Percentiles rank a stretch among this genome's conserved stretches.
phyloP scores from a whole-genome alignment of 2,797 vertebrate species.

The Mus caroli region DNA sequence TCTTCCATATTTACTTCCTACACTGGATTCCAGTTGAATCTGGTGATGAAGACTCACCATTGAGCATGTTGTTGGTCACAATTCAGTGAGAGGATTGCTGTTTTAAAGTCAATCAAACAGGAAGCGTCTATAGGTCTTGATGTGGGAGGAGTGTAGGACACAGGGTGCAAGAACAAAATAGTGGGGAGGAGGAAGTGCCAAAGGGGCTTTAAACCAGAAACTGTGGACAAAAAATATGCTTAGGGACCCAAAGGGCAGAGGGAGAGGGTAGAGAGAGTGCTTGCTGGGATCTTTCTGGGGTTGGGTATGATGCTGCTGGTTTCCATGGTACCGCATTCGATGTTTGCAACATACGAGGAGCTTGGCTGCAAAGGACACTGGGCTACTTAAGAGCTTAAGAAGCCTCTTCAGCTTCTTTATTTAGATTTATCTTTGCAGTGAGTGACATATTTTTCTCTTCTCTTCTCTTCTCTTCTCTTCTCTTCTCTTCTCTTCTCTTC shows the following conservation, averaged over 20 bases:
- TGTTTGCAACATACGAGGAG: background rate
- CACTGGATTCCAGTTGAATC: background rate
- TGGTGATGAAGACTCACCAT: background rate
- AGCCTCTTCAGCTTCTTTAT: background rate
- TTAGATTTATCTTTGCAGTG: background rate
- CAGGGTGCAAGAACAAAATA: background rate
- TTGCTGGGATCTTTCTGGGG: background rate
- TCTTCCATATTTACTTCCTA: background rate
- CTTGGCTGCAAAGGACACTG: background rate
- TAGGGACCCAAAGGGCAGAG: background rate
- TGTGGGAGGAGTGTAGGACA: background rate
- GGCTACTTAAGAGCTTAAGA: background rate
- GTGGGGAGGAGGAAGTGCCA: background rate
- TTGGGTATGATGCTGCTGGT: background rate
- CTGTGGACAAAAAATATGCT: background rate
- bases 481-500: background rate
- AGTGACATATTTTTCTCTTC: background rate
- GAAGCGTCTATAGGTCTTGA: background rate
- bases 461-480: too few species aligned
- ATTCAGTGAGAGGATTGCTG: background rate
- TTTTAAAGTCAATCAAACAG: background rate
- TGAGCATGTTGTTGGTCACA: background rate
- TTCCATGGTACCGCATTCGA: background rate
- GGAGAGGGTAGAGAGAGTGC: background rate
- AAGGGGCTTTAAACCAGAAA: background rate